Percentiles rank a stretch among this genome's conserved stretches.
These are phyloP conservation scores for Asteroscopus sphinx DNA, from an alignment of 2,888 invertebrate species.

Conservation along the genomic window DNA sequence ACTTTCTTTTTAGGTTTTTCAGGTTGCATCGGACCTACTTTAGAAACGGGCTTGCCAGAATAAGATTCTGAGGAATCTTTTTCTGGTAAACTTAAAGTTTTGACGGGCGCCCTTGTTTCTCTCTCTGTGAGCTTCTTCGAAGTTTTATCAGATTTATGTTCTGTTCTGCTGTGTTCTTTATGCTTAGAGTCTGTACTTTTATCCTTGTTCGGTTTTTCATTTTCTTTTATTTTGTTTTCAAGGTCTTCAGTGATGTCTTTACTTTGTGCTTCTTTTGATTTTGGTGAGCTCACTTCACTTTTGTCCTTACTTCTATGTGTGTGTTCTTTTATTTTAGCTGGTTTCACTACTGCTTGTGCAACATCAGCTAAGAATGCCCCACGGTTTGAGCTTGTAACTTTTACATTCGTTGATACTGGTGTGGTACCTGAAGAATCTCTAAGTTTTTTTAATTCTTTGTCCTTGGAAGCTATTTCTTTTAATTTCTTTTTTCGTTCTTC, in stretches of 20 bases:
- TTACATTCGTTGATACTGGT: conserved; percentile 72
- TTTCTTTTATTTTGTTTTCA: conserved; percentile 51
- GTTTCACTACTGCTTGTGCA: conserved; percentile 64
- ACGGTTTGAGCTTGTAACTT: conserved; percentile 87
- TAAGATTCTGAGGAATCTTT: conserved; percentile 65
- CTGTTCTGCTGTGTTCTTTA: conserved; percentile 41
- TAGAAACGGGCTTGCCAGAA: conserved; percentile 75
- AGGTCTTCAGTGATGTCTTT: conserved; percentile 40
- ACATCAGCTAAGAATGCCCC: conserved; percentile 88
- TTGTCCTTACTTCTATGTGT: conserved; percentile 46
- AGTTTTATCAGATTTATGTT: conserved; percentile 30
- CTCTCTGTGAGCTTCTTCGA: conserved; percentile 36
- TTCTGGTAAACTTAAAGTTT: conserved; percentile 71
- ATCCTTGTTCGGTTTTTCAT: conserved; percentile 40
- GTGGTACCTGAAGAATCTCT: conserved; percentile 64
- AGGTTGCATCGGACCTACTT: conserved; percentile 70
- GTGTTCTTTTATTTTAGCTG: conserved; percentile 67
- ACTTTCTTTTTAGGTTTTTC: conserved; percentile 75
- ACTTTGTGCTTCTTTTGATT: conserved; percentile 30
- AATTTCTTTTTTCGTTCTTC: conserved; percentile 86
- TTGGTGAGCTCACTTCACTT: conserved; percentile 40
- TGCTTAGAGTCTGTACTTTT: conserved; percentile 45
- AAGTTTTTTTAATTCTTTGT: conserved; percentile 57
- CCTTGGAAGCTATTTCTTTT: conserved; percentile 84
- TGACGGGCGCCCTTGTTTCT: conserved; percentile 68